Evolutionary conservation across 2,797 vertebrate species (phyloP), one percentile per base, ranked within the genome.

Genomic region (Sebastes dallii): DNA sequence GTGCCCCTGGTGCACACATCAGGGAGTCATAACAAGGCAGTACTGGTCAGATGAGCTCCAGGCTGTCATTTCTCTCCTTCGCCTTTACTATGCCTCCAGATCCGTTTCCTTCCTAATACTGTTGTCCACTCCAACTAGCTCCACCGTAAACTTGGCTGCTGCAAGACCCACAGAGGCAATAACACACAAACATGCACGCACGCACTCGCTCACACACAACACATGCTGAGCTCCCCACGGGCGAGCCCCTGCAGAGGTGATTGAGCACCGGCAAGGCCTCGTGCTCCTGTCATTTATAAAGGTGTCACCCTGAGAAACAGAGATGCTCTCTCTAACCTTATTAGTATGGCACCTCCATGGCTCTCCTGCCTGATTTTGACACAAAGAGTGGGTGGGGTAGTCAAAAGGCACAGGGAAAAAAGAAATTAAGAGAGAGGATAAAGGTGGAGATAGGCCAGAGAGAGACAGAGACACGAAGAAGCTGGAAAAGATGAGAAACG

Each of bases 21-120:
- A 87, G 94, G 88, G 91, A 94, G 84, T 87, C 89, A 91, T 94
- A 94, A 95, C 92, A 94, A 94, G 91, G 88, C 84, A 88, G 89
- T 76, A 64, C 78, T 83, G 93, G 92, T 94, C 93, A 92, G 89
- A 89, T 86, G 89, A 91, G 89, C 92, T 94, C 78, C 83, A 72
- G 92, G 90, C 91, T 91, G 92, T 93, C 92, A 92, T 94, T 91
- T 86, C 92, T 94, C 91, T 91, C 88, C 84, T 90, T 93, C 91
- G 73, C 80, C 84, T 91, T 90, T 88, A 88, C 83, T 94, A 84
- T 80, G 88, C 80, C 90, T 89, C 87, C 81, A 91, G 87, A 92
- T 94, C 86, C 29, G 88, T 94, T 93, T 91, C 76, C 75, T 84
- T 61, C 62, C 77, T 93, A 92, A 88, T 83, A 83, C 90, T 86